Percentiles rank a stretch among this genome's conserved stretches.
Evolutionary conservation across 2,797 vertebrate species (phyloP).

Genomic region (Pachyuromys duprasi): DNA sequence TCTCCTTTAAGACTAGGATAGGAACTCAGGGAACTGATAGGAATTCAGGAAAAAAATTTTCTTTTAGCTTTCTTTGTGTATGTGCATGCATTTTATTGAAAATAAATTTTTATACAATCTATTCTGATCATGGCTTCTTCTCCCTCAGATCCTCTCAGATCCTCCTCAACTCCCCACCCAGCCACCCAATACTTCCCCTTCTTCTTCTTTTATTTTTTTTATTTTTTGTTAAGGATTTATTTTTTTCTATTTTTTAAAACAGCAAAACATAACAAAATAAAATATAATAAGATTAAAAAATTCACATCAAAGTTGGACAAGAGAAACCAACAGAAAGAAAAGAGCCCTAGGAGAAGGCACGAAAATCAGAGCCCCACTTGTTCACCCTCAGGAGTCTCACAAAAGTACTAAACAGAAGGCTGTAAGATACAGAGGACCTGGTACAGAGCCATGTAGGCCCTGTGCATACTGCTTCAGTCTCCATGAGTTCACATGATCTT

Average conservation of each 20-base stretch:
- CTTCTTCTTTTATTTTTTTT: neutral
- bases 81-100: neutral
- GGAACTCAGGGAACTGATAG: too few species aligned
- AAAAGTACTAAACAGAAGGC: neutral
- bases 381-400: neutral
- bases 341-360: neutral
- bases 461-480: neutral
- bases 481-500: neutral
- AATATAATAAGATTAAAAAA: neutral
- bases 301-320: neutral
- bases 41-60: neutral
- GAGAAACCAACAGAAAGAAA: neutral
- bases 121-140: neutral
- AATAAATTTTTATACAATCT: neutral
- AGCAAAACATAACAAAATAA: neutral
- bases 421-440: neutral
- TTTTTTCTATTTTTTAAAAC: neutral
- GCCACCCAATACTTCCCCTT: neutral
- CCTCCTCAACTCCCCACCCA: neutral
- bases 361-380: neutral
- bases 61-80: neutral
- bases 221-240: neutral
- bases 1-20: neutral
- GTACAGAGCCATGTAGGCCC: neutral
- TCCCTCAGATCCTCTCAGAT: neutral